These are phyloP conservation scores for Pollimyrus isidori DNA, from an alignment of 2,113 vertebrate genomes.

Conservation along the genomic window DNA sequence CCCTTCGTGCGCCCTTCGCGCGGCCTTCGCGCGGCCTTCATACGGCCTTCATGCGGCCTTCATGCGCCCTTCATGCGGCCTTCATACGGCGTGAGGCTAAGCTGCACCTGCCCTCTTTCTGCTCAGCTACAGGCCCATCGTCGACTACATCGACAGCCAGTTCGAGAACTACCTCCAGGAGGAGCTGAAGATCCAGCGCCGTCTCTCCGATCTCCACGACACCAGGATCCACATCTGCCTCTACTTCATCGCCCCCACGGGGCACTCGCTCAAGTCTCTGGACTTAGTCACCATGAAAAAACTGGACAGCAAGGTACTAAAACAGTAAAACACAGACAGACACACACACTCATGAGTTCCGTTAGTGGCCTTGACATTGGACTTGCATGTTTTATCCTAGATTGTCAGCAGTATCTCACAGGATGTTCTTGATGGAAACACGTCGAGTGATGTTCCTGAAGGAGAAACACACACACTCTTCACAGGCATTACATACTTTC, in stretches of 20 bases:
- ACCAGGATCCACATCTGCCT: slow-evolving; percentile 87
- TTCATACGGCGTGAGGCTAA: not conserved
- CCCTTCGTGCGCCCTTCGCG: no score
- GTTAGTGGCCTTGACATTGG: not conserved
- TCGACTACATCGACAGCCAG: slow-evolving; percentile 92
- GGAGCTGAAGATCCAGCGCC: slow-evolving; percentile 89
- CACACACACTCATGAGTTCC: not conserved
- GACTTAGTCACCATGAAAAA: slow-evolving; percentile 97
- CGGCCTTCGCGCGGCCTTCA: not conserved
- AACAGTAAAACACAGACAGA: not conserved
- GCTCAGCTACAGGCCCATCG: slow-evolving; percentile 88
- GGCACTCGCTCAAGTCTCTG: slow-evolving; percentile 88
- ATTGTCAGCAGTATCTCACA: not conserved
- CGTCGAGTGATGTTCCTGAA: not conserved
- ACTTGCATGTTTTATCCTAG: not conserved
- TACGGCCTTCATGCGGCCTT: not conserved
- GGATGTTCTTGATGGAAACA: not conserved
- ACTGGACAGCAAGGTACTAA: slow-evolving; percentile 84
- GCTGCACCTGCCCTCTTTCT: slow-evolving; percentile 26
- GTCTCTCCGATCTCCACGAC: slow-evolving; percentile 82
- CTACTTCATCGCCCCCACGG: slow-evolving; percentile 89
- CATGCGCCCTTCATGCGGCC: no score
- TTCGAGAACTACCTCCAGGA: slow-evolving; percentile 94
- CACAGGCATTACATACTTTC: not conserved
- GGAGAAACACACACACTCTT: not conserved